A percentile compares a stretch with the other conserved stretches of the same genome.
phyloP scores from a whole-genome alignment of 1,140 invertebrate species.

The Drosophila serrata region DNA sequence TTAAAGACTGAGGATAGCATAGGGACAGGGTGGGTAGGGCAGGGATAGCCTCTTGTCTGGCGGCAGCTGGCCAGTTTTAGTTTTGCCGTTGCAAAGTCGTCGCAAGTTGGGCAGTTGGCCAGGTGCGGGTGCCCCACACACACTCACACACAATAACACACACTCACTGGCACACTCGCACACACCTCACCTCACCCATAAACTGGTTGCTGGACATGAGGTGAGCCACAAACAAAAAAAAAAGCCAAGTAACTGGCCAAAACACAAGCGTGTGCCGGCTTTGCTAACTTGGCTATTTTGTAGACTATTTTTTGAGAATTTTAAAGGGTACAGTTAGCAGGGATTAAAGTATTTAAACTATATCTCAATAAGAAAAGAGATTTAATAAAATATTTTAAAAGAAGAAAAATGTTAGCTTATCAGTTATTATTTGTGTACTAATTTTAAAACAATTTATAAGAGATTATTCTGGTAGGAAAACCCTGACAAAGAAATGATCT shows the following conservation, averaged over 20 bases:
- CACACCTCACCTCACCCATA: conserved; percentile 35
- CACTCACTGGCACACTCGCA: conserved; percentile 41
- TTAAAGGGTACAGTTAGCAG: not conserved
- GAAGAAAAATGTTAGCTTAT: not conserved
- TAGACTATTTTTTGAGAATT: not conserved
- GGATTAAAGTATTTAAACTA: not conserved
- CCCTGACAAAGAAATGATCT: not conserved
- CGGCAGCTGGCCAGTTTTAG: conserved; percentile 63
- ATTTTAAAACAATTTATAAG: not conserved
- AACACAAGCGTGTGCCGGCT: conserved; percentile 8
- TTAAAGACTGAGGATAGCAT: not conserved
- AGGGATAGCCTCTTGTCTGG: conserved; percentile 33
- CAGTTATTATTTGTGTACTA: not conserved
- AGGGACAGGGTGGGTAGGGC: conserved; percentile 35
- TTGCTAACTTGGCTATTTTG: conserved; percentile 21
- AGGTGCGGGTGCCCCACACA: conserved; percentile 77
- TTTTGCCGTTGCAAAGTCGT: conserved; percentile 37
- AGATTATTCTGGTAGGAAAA: not conserved
- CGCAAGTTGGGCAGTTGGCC: conserved; percentile 81
- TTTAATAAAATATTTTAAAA: too few relatives aligned
- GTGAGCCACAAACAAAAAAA: conserved; percentile 20
- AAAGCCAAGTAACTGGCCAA: conserved; percentile 38
- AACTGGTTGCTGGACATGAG: conserved; percentile 65
- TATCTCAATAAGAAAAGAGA: fast-evolving
- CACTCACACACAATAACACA: too few relatives aligned